Conservation (phyloP, 2,113 vertebrate genomes). For the Clarias magur region DNA sequence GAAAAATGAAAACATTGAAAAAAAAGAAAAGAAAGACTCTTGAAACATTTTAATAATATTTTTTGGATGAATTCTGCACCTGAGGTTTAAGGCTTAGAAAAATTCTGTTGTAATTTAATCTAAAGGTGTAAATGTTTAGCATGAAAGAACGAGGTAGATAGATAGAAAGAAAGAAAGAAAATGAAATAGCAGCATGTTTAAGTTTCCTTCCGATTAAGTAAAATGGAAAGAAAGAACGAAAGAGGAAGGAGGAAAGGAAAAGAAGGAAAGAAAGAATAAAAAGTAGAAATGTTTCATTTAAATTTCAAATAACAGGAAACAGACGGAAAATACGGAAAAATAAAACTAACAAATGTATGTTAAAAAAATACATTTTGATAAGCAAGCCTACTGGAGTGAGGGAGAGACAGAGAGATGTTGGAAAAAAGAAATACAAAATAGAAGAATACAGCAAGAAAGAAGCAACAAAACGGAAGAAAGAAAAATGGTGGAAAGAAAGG, state of each 20-base stretch:
- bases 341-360: not conserved
- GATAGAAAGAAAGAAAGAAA: not conserved
- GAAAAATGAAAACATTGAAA: not conserved
- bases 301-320: too few relatives aligned
- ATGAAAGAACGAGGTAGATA: not conserved
- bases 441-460: not conserved
- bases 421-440: not conserved
- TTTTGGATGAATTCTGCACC: not conserved
- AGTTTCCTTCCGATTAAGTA: too few relatives aligned
- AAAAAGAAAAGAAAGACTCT: not conserved
- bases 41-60: not conserved
- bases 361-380: too few relatives aligned
- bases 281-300: too few relatives aligned
- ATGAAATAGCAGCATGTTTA: too few relatives aligned
- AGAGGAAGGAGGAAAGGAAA: not conserved
- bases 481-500: not conserved
- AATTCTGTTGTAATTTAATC: too few relatives aligned
- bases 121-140: not conserved
- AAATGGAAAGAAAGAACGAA: not conserved
- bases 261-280: not conserved
- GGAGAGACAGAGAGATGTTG: not conserved
- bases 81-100: not conserved
- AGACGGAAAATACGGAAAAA: not conserved
- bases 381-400: too few relatives aligned
- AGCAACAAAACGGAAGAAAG: not conserved